A percentile compares a stretch with the other conserved stretches of the same genome.
These are phyloP conservation scores for Catharus fuscescens DNA, from an alignment of 2,113 vertebrate species.

Conservation along the genomic window DNA sequence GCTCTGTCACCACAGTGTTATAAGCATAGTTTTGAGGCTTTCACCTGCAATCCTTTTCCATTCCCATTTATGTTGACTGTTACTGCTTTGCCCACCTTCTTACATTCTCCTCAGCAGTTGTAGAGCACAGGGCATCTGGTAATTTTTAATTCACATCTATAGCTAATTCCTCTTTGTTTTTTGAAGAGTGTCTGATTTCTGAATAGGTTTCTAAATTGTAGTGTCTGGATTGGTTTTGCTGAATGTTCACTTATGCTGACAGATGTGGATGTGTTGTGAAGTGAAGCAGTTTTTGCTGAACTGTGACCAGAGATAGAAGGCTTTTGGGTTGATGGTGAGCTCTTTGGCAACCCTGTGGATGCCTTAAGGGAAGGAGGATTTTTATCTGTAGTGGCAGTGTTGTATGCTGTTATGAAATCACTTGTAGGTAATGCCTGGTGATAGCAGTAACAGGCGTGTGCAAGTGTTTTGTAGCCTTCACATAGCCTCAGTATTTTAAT, in stretches of 20 bases:
- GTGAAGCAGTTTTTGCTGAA: background rate
- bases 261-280: background rate
- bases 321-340: background rate
- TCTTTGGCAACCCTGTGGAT: background rate
- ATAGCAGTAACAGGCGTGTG: background rate
- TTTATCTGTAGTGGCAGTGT: background rate
- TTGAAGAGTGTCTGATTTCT: background rate
- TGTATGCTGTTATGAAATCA: background rate
- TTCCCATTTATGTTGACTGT: background rate
- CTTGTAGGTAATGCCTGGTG: background rate
- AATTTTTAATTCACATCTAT: background rate
- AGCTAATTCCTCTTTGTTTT: background rate
- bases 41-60: background rate
- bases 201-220: background rate
- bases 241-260: background rate
- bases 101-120: background rate
- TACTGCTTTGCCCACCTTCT: background rate
- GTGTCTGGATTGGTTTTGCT: background rate
- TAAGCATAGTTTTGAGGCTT: background rate
- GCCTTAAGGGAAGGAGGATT: slow-evolving; percentile 10
- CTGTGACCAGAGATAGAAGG: background rate
- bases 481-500: background rate
- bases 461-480: background rate
- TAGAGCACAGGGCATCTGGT: background rate
- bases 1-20: background rate